Percentiles rank a stretch among this genome's conserved stretches.
These are phyloP conservation scores for Brachionus manjavacas DNA, from an alignment of 1,140 invertebrate species.

Conservation along the genomic window DNA sequence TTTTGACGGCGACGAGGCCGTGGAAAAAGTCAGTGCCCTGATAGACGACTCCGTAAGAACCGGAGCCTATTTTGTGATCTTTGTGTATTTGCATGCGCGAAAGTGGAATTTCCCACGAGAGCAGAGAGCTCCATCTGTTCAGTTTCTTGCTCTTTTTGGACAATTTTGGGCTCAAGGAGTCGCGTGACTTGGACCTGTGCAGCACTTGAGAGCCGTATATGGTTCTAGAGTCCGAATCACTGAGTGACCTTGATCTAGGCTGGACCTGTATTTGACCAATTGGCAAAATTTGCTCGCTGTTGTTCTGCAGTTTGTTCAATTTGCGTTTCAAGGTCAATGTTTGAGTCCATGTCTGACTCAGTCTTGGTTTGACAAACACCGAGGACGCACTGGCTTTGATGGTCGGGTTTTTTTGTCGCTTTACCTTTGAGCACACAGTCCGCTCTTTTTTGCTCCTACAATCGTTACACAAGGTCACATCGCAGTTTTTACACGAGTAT, in stretches of 20 bases:
- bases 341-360: neutral
- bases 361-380: neutral
- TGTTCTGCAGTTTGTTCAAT: neutral
- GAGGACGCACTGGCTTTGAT: neutral
- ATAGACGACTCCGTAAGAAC: constrained; percentile 31
- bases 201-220: neutral
- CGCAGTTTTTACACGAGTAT: neutral
- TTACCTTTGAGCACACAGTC: neutral
- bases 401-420: neutral
- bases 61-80: constrained; percentile 4
- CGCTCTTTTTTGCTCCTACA: neutral
- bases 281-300: constrained; percentile 31
- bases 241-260: neutral
- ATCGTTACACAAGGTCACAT: neutral
- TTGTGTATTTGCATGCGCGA: constrained; percentile 7
- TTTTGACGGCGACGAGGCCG: constrained; percentile 45
- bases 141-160: neutral
- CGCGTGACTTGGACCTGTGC: neutral
- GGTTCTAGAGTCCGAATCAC: neutral
- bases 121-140: constrained; percentile 18
- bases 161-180: neutral
- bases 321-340: neutral
- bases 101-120: constrained; percentile 5
- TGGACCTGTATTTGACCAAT: constrained; percentile 11
- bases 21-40: constrained; percentile 59